Conservation (phyloP, 2,113 vertebrate genomes). For the Zosterops hypoxanthus region DNA sequence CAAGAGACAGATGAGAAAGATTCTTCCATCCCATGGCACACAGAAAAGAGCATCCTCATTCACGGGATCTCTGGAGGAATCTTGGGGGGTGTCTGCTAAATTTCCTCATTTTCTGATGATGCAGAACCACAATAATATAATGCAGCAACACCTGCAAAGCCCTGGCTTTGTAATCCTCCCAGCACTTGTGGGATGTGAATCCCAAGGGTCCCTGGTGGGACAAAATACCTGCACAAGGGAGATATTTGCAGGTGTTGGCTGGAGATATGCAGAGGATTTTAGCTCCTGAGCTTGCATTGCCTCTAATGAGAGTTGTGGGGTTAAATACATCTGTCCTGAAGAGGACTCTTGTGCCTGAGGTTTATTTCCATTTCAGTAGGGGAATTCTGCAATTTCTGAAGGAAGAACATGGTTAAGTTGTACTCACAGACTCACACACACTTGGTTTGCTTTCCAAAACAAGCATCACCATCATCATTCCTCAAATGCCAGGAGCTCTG, state of each 20-base stretch:
- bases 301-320: not conserved
- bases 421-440: not conserved
- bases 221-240: not conserved
- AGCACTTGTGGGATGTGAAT: not conserved
- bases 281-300: not conserved
- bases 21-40: not conserved
- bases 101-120: not conserved
- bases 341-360: not conserved
- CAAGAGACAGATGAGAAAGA: rapidly evolving
- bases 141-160: not conserved
- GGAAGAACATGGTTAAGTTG: not conserved
- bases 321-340: not conserved
- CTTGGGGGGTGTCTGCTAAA: not conserved
- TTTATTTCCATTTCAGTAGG: not conserved
- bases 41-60: not conserved
- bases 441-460: not conserved
- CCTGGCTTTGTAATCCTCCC: not conserved
- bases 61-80: rapidly evolving
- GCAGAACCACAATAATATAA: rapidly evolving
- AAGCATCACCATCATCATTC: constrained; percentile 10
- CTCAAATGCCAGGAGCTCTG: constrained; percentile 29
- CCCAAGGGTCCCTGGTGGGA: rapidly evolving
- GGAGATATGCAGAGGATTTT: not conserved
- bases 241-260: not conserved
- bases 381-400: not conserved